These are phyloP conservation scores for Tachina lurida DNA, from an alignment of 2,888 invertebrate species.

Conservation along the genomic window DNA sequence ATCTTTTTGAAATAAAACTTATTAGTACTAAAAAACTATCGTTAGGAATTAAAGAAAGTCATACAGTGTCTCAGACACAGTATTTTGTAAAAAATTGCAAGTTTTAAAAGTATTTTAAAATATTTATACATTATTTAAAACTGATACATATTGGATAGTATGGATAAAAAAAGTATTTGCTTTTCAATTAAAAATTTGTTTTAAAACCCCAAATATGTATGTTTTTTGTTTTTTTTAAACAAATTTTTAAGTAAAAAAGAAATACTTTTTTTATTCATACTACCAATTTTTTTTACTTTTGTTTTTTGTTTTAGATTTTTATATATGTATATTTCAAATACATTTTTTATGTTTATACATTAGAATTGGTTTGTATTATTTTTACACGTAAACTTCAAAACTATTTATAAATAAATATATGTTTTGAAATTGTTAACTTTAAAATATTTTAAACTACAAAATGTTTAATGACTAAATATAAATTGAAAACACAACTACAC, in stretches of 20 bases:
- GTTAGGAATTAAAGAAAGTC: not conserved
- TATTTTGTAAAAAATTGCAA: conserved; percentile 12
- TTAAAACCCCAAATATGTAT: too few species aligned
- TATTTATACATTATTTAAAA: conserved; percentile 26
- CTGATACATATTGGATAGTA: conserved; percentile 20
- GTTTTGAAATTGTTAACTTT: conserved; percentile 1
- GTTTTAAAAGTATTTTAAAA: conserved; percentile 29
- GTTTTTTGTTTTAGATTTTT: conserved; percentile 32
- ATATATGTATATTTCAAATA: conserved; percentile 18
- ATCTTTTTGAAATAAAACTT: conserved; percentile 7
- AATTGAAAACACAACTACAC: not conserved
- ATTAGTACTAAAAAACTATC: conserved; percentile 19
- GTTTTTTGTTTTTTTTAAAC: too few species aligned
- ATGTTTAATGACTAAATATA: not conserved
- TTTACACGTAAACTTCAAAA: conserved; percentile 13
- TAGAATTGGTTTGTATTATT: conserved; percentile 15
- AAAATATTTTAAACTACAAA: conserved; percentile 3
- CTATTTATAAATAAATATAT: not conserved
- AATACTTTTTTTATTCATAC: too few species aligned
- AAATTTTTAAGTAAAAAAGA: too few species aligned
- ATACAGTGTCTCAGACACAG: conserved; percentile 21
- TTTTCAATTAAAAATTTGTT: too few species aligned
- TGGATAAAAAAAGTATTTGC: too few species aligned
- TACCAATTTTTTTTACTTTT: conserved; percentile 4
- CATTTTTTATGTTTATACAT: conserved; percentile 30